Conservation (phyloP, 2,113 vertebrate species). For the Channa maculata region DNA sequence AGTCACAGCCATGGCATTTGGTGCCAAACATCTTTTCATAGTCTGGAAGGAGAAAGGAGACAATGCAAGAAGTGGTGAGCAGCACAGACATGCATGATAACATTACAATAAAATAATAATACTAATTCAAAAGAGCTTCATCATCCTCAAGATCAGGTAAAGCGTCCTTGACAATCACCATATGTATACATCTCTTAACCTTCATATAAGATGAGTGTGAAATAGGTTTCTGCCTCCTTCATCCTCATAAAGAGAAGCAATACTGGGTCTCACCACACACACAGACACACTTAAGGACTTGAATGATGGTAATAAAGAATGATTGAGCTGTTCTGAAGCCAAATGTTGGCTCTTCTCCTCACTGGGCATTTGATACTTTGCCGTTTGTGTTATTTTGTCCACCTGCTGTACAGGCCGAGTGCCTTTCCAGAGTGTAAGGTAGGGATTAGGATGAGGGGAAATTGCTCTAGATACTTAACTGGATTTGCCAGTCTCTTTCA, state of each 20-base stretch:
- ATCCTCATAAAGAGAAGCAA: constrained; percentile 12
- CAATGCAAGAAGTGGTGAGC: not conserved
- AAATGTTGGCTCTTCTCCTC: constrained; percentile 11
- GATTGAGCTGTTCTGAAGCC: constrained; percentile 31
- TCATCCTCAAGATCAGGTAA: constrained; percentile 11
- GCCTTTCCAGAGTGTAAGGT: constrained; percentile 39
- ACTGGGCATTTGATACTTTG: constrained; percentile 14
- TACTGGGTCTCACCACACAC: constrained; percentile 8
- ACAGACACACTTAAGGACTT: constrained; percentile 8
- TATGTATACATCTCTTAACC: constrained; percentile 49
- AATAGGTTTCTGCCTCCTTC: constrained; percentile 41
- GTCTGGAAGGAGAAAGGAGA: constrained; percentile 80
- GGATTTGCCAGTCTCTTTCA: constrained; percentile 77
- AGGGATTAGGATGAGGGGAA: constrained; percentile 74
- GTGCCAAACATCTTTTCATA: constrained; percentile 99
- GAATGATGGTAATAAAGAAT: constrained; percentile 8
- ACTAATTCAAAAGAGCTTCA: constrained; percentile 24
- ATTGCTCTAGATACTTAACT: constrained; percentile 78
- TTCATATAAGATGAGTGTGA: constrained; percentile 5
- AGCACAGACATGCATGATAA: constrained; percentile 2
- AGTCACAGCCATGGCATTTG: constrained; percentile 98
- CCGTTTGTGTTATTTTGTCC: constrained; percentile 46
- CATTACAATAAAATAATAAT: constrained; percentile 15
- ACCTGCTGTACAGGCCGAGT: constrained; percentile 37
- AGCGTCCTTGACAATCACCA: not conserved